Evolutionary conservation across 2,113 vertebrate species (phyloP).

Genomic region (Bos javanicus): DNA sequence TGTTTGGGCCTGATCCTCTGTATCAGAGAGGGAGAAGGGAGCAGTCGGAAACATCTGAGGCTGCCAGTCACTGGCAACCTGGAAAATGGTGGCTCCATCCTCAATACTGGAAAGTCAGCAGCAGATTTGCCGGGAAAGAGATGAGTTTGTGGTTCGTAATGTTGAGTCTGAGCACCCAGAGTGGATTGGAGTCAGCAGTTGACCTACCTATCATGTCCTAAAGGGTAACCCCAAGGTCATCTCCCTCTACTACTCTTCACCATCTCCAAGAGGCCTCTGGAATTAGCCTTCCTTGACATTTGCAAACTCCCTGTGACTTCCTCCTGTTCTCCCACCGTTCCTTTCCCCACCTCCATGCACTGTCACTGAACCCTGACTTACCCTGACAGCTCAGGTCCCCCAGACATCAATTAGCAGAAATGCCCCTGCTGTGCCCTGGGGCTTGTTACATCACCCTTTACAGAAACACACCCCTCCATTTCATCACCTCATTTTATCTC

Average conservation of each 20-base stretch:
- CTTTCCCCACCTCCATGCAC: no score
- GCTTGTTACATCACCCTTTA: background rate
- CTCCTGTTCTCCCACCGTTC: background rate
- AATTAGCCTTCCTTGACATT: background rate
- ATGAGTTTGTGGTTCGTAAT: background rate
- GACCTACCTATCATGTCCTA: background rate
- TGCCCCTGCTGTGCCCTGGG: no score
- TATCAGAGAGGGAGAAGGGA: background rate
- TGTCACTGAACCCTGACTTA: background rate
- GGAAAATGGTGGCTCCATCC: background rate
- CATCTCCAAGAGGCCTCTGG: background rate
- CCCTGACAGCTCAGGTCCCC: background rate
- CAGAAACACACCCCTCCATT: background rate
- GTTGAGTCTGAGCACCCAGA: background rate
- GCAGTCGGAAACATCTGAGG: background rate
- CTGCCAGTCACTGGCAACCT: background rate
- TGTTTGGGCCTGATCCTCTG: background rate
- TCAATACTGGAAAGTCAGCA: background rate
- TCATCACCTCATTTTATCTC: background rate
- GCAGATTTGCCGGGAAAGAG: background rate
- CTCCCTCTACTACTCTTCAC: background rate
- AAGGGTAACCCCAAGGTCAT: background rate
- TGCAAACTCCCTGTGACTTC: background rate
- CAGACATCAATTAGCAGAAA: fast-evolving
- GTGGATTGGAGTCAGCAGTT: background rate